These are phyloP conservation scores for Antechinus flavipes DNA, from an alignment of 2,113 vertebrate genomes.

Conservation along the genomic window DNA sequence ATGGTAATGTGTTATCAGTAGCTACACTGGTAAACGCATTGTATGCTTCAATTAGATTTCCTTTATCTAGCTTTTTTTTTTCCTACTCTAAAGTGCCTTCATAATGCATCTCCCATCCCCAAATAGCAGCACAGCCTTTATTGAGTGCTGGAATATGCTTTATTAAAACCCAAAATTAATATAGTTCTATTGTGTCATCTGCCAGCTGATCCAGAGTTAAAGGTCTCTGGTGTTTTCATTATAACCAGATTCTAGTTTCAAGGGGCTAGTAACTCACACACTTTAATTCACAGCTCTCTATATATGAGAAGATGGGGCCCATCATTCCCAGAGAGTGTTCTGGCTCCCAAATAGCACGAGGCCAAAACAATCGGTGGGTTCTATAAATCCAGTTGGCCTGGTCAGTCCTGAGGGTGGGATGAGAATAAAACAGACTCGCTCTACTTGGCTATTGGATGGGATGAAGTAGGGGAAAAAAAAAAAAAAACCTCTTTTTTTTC, in stretches of 20 bases:
- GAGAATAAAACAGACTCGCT: not conserved
- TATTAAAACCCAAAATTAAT: constrained; percentile 7
- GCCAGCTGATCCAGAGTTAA: not conserved
- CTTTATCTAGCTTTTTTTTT: not conserved
- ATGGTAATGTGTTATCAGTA: not conserved
- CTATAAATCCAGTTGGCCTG: not conserved
- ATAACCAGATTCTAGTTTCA: not conserved
- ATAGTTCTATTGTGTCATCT: not conserved
- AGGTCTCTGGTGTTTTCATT: not conserved
- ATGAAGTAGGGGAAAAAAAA: not conserved
- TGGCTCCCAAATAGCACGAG: not conserved
- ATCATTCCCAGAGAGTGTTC: not conserved
- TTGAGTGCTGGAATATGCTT: constrained; percentile 1
- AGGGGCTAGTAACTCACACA: not conserved
- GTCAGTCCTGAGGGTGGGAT: not conserved
- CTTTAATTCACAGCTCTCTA: not conserved
- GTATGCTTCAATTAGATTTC: not conserved
- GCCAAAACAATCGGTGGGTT: not conserved
- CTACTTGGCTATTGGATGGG: not conserved
- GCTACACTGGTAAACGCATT: constrained; percentile 1
- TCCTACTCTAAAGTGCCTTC: not conserved
- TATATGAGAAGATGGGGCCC: not conserved
- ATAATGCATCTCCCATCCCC: constrained; percentile 1
- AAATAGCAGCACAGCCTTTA: not conserved
- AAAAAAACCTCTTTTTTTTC: not conserved